Conservation (phyloP, 2,113 vertebrate species). For the Tamias sibiricus region DNA sequence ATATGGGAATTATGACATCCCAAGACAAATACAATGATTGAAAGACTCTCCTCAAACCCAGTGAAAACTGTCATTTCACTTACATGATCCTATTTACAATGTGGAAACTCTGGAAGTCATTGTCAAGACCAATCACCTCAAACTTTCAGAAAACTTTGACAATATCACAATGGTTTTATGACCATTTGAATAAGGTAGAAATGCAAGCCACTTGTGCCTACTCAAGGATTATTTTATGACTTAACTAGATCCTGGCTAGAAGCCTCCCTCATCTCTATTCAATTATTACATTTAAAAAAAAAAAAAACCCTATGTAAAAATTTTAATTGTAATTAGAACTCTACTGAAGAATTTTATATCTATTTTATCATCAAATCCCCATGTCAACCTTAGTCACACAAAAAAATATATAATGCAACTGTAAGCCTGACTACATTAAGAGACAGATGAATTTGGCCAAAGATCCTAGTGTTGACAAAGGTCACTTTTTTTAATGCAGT, state of each 20-base stretch:
- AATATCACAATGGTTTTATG: slow-evolving; percentile 10
- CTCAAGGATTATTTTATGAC: slow-evolving; percentile 12
- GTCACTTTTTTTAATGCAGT: background rate
- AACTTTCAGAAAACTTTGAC: slow-evolving; percentile 63
- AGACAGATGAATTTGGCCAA: background rate
- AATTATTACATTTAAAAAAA: background rate
- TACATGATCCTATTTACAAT: slow-evolving; percentile 67
- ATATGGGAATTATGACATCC: slow-evolving; percentile 48
- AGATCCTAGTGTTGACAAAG: background rate
- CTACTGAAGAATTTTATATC: background rate
- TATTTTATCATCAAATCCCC: background rate
- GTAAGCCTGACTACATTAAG: background rate
- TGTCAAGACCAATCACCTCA: slow-evolving; percentile 73
- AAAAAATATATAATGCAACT: background rate
- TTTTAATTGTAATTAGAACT: background rate
- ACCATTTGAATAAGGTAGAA: background rate
- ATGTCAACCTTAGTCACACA: background rate
- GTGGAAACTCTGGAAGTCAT: slow-evolving; percentile 52
- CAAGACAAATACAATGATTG: slow-evolving; percentile 61
- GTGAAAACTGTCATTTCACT: slow-evolving; percentile 72
- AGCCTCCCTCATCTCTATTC: background rate
- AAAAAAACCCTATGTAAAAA: slow-evolving; percentile 1
- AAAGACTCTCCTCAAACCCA: slow-evolving; percentile 44
- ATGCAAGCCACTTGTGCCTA: background rate
- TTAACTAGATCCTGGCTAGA: background rate